A percentile compares a stretch with the other conserved stretches of the same genome.
phyloP scores from a whole-genome alignment of 2,113 vertebrate genomes.

The Brachyhypopomus gauderio region DNA sequence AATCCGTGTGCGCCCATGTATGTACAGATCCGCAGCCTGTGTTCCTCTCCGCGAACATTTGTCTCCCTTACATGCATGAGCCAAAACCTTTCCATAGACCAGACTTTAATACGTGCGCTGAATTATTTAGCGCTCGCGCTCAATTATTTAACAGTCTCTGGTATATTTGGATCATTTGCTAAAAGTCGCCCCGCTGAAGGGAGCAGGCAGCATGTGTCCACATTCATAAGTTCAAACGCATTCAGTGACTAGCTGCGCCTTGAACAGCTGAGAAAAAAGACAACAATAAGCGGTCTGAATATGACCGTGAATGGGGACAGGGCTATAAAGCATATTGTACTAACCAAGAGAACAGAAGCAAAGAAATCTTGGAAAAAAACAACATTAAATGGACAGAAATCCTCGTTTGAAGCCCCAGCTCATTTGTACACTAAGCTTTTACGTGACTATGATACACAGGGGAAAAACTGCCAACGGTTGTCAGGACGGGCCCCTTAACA shows the following conservation, averaged over 20 bases:
- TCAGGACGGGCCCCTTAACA: too few species aligned
- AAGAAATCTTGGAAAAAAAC: too few species aligned
- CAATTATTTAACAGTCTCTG: slow-evolving; percentile 62
- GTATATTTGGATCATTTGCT: slow-evolving; percentile 62
- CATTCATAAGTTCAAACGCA: slow-evolving; percentile 7
- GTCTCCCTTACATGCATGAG: slow-evolving; percentile 54
- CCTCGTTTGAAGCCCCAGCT: too few species aligned
- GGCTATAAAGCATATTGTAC: too few species aligned
- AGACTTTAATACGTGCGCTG: slow-evolving; percentile 62
- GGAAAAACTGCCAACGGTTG: too few species aligned
- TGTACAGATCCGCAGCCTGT: slow-evolving; percentile 38
- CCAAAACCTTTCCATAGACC: slow-evolving; percentile 57
- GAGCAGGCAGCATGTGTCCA: slow-evolving; percentile 11
- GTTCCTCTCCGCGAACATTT: slow-evolving; percentile 52
- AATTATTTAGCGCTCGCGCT: slow-evolving; percentile 58
- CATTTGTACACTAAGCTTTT: too few species aligned
- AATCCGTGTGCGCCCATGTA: slow-evolving; percentile 40
- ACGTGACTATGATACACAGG: too few species aligned
- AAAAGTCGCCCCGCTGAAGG: slow-evolving; percentile 43
- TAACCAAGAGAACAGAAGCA: too few species aligned
- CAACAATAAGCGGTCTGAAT: too few species aligned
- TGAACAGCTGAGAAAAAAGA: background rate
- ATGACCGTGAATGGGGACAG: too few species aligned
- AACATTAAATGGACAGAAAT: too few species aligned
- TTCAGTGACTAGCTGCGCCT: background rate